phyloP scores from a whole-genome alignment of 2,113 vertebrate genomes.

The Ageneiosus marmoratus region DNA sequence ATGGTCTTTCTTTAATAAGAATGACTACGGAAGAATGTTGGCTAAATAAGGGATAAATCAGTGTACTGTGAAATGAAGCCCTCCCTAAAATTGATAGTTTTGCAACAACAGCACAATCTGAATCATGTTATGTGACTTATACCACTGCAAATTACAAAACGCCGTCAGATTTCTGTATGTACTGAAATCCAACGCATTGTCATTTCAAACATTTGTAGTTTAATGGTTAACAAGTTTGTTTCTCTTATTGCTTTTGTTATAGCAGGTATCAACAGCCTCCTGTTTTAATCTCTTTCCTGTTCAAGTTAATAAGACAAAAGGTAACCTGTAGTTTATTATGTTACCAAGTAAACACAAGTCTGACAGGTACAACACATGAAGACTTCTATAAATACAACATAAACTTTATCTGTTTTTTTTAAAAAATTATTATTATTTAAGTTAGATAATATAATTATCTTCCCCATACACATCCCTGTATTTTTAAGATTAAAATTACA shows the following conservation, averaged over 20 bases:
- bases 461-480: neutral
- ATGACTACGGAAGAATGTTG: neutral
- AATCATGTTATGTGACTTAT: neutral
- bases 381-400: no score
- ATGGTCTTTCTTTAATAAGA: neutral
- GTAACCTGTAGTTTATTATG: neutral
- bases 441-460: neutral
- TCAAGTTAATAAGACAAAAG: no score
- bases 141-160: neutral
- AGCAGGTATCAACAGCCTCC: neutral
- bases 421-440: neutral
- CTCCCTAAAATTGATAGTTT: neutral
- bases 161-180: neutral
- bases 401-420: neutral
- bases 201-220: neutral
- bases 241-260: neutral
- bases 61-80: neutral
- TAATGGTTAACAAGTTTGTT: neutral
- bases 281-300: no score
- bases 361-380: neutral
- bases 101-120: neutral
- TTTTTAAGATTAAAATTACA: neutral
- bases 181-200: neutral
- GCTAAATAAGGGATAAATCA: conserved; percentile 5
- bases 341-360: neutral